Conservation (phyloP, 2,888 invertebrate genomes). For the Listrodromus nycthemerus region DNA sequence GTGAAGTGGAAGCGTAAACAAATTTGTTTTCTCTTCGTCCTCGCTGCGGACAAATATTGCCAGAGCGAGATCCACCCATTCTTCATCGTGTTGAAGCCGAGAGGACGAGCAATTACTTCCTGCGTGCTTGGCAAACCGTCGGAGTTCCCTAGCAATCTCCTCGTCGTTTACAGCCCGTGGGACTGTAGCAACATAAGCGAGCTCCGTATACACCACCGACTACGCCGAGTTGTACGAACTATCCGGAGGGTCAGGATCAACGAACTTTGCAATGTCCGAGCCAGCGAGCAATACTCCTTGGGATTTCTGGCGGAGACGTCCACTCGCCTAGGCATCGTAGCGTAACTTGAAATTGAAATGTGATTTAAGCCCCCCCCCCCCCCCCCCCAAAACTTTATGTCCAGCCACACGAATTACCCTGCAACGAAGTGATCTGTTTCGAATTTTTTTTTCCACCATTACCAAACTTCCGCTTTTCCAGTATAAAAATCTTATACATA, state of each 20-base stretch:
- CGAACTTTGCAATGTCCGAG: slow-evolving; percentile 49
- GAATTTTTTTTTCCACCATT: neutral
- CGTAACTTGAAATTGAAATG: slow-evolving; percentile 50
- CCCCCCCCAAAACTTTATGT: neutral
- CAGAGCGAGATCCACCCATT: slow-evolving; percentile 23
- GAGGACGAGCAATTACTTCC: slow-evolving; percentile 64
- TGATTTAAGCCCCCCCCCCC: slow-evolving; percentile 11
- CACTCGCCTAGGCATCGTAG: slow-evolving; percentile 34
- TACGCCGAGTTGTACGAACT: slow-evolving; percentile 59
- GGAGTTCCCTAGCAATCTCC: slow-evolving; percentile 58
- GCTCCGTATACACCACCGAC: slow-evolving; percentile 34
- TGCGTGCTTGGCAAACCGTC: slow-evolving; percentile 59
- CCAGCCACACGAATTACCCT: neutral
- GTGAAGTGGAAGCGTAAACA: slow-evolving; percentile 19
- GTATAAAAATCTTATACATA: too few relatives aligned
- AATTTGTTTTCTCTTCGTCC: slow-evolving; percentile 55
- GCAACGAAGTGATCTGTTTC: neutral
- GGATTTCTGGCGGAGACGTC: slow-evolving; percentile 41
- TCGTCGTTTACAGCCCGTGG: slow-evolving; percentile 55
- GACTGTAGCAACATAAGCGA: slow-evolving; percentile 43
- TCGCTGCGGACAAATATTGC: slow-evolving; percentile 60
- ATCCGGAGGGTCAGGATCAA: slow-evolving; percentile 45
- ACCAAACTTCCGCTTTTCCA: neutral
- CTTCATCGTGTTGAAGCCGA: slow-evolving; percentile 6
- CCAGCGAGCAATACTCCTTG: slow-evolving; percentile 29